Conservation (phyloP, 23 tunicate genomes). For the Oikopleura vanhoeffeni region DNA sequence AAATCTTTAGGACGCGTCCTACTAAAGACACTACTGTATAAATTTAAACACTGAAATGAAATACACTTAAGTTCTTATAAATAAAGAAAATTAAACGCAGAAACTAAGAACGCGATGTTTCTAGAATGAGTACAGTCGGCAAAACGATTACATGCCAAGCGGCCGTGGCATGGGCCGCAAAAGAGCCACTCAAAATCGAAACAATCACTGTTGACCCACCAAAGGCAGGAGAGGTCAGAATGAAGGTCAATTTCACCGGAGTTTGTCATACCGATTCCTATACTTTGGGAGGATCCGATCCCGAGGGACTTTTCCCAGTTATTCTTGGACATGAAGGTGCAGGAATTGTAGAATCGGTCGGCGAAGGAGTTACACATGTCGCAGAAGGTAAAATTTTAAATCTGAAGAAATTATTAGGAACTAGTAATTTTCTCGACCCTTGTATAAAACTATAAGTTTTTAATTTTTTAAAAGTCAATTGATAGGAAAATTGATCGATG, state of each 20-base stretch:
- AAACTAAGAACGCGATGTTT: neutral
- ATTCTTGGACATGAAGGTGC: conserved; percentile 89
- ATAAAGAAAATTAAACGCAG: too few species aligned
- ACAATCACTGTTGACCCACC: conserved; percentile 77
- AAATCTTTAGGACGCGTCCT: too few species aligned
- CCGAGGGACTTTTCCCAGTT: conserved; percentile 76
- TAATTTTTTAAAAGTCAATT: too few species aligned
- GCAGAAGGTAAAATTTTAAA: conserved; percentile 21
- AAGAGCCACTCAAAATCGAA: conserved; percentile 66
- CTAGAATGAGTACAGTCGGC: conserved; percentile 15
- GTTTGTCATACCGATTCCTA: conserved; percentile 95
- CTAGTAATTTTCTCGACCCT: too few species aligned
- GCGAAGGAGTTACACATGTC: conserved; percentile 59
- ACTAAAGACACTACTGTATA: too few species aligned
- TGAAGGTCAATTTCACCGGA: conserved; percentile 59
- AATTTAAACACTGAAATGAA: too few species aligned
- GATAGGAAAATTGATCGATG: too few species aligned
- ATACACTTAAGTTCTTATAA: too few species aligned
- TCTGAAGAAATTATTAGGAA: neutral
- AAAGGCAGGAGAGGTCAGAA: conserved; percentile 72
- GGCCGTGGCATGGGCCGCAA: conserved; percentile 90
- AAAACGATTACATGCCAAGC: conserved; percentile 68
- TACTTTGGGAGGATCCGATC: conserved; percentile 67
- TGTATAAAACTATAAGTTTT: too few species aligned
- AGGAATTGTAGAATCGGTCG: conserved; percentile 90